phyloP scores from a whole-genome alignment of 2,113 vertebrate genomes.

The Sardina pilchardus region DNA sequence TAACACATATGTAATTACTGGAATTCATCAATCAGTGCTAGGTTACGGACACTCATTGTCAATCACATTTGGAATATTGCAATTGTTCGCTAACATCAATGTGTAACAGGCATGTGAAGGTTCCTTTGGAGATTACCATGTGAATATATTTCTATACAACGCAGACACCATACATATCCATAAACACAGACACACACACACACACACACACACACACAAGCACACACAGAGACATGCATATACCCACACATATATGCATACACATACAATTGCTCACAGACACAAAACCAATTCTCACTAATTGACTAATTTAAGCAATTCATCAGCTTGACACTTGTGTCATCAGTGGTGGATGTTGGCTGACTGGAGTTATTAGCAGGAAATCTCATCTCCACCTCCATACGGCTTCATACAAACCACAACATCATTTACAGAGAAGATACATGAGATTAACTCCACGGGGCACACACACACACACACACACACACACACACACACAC shows the following conservation, averaged over 20 bases:
- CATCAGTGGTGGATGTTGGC: not conserved
- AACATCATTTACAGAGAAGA: slow-evolving; percentile 11
- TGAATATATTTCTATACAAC: not conserved
- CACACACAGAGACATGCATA: not conserved
- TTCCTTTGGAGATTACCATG: not conserved
- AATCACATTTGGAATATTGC: not conserved
- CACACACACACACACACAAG: not conserved
- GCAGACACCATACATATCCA: slow-evolving; percentile 7
- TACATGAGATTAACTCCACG: not conserved
- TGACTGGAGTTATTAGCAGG: slow-evolving; percentile 10
- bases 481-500: not conserved
- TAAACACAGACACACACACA: slow-evolving; percentile 2
- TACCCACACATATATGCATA: not conserved
- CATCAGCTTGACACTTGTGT: slow-evolving; percentile 12
- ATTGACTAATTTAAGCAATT: slow-evolving; percentile 12
- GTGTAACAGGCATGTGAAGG: not conserved
- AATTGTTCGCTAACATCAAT: not conserved
- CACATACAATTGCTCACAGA: too few species aligned
- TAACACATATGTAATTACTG: slow-evolving; percentile 68
- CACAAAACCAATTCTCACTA: not conserved
- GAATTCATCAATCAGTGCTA: slow-evolving; percentile 65
- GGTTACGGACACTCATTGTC: slow-evolving; percentile 32
- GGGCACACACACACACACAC: not conserved
- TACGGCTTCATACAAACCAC: not conserved
- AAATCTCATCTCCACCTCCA: slow-evolving; percentile 9